A percentile compares a stretch with the other conserved stretches of the same genome.
Conservation (phyloP, 2,888 invertebrate genomes). For the Apodemia hepburni region DNA sequence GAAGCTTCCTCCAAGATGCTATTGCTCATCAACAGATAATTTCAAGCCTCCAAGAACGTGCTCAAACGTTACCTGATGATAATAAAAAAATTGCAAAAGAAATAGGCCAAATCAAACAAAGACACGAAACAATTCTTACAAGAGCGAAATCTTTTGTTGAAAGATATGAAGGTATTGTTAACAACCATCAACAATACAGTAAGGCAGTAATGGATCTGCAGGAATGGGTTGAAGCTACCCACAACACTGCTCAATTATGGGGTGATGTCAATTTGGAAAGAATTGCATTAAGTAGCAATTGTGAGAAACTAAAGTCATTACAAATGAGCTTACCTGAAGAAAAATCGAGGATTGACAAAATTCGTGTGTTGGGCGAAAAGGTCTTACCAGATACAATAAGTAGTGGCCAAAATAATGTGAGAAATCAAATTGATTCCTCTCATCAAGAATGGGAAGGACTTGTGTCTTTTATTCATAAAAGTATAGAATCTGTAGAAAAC, state of each 20-base stretch:
- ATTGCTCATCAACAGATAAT: conserved; percentile 92
- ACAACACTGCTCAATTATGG: conserved; percentile 90
- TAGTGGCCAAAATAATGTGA: conserved; percentile 90
- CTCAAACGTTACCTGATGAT: conserved; percentile 89
- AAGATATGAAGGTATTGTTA: conserved; percentile 92
- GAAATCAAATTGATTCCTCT: conserved; percentile 91
- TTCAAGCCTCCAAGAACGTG: conserved; percentile 88
- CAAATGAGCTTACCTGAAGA: conserved; percentile 91
- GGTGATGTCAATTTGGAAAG: conserved; percentile 91
- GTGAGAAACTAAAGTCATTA: conserved; percentile 91
- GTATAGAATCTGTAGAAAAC: conserved; percentile 88
- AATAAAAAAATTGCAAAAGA: conserved; percentile 87
- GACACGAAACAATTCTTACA: conserved; percentile 85
- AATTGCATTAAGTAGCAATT: conserved; percentile 91
- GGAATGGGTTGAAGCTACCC: conserved; percentile 93
- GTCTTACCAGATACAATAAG: conserved; percentile 93
- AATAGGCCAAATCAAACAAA: conserved; percentile 84
- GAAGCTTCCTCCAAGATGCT: conserved; percentile 90
- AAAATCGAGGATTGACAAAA: conserved; percentile 89
- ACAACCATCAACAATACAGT: conserved; percentile 93
- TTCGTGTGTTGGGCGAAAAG: conserved; percentile 91
- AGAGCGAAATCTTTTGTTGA: conserved; percentile 89
- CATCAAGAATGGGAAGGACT: conserved; percentile 95
- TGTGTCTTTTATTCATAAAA: conserved; percentile 86
- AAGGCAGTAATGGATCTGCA: conserved; percentile 92